phyloP scores from a whole-genome alignment of 2,888 invertebrate species.

The Polia nebulosa region DNA sequence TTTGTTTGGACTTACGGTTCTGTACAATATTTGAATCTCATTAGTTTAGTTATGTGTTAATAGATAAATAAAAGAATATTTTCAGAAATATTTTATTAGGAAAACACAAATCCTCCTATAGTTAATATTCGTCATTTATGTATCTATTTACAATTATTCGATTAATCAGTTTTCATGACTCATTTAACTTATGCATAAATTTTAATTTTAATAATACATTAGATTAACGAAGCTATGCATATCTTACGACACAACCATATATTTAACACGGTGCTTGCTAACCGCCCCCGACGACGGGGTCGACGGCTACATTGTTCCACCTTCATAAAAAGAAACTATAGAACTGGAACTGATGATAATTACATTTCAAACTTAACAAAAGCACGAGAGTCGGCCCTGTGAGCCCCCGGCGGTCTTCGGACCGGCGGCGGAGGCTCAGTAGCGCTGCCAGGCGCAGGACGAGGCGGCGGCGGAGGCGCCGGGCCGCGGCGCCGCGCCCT shows the following conservation, averaged over 20 bases:
- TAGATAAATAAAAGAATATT: slow-evolving; percentile 70
- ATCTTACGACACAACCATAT: slow-evolving; percentile 91
- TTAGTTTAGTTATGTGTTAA: slow-evolving; percentile 49
- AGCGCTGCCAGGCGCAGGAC: slow-evolving; percentile 90
- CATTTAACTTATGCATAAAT: slow-evolving; percentile 84
- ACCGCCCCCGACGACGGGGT: slow-evolving; percentile 72
- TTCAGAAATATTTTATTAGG: slow-evolving; percentile 87
- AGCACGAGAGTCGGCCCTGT: slow-evolving; percentile 75
- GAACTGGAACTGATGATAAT: slow-evolving; percentile 89
- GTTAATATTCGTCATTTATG: slow-evolving; percentile 81
- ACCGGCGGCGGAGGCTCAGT: slow-evolving; percentile 81
- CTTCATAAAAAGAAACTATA: slow-evolving; percentile 86
- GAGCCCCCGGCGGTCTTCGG: slow-evolving; percentile 65
- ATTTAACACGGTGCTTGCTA: slow-evolving; percentile 87
- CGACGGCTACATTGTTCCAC: slow-evolving; percentile 85
- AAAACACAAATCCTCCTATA: slow-evolving; percentile 89
- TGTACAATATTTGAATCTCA: slow-evolving; percentile 32
- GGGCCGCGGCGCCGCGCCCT: slow-evolving; percentile 88
- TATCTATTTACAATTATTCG: slow-evolving; percentile 88
- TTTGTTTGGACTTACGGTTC: slow-evolving; percentile 45
- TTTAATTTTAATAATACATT: slow-evolving; percentile 82
- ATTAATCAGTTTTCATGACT: slow-evolving; percentile 84
- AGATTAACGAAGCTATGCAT: slow-evolving; percentile 89
- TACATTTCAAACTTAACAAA: slow-evolving; percentile 90
- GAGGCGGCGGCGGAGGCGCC: slow-evolving; percentile 73